Percentiles rank a stretch among this genome's conserved stretches.
phyloP scores from a whole-genome alignment of 1,140 invertebrate genomes.

The Bombus consobrinus region DNA sequence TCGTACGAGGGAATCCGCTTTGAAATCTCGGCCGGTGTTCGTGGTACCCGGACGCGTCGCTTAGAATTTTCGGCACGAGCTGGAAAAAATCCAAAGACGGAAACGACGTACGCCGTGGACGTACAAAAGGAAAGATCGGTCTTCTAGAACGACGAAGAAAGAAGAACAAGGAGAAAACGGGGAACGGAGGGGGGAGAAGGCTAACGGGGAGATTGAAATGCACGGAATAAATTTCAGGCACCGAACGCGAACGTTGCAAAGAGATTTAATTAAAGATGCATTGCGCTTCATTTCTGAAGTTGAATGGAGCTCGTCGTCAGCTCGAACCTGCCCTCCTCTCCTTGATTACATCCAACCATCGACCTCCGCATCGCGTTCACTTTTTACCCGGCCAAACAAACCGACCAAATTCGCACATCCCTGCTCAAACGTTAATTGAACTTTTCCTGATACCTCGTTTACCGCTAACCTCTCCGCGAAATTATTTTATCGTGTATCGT shows the following conservation, averaged over 20 bases:
- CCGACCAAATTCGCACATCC: background rate
- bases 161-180: background rate
- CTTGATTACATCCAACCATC: slow-evolving; percentile 64
- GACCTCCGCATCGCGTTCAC: slow-evolving; percentile 17
- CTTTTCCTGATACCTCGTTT: slow-evolving; percentile 27
- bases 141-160: background rate
- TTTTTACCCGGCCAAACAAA: slow-evolving; percentile 34
- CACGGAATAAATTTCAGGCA: slow-evolving; percentile 71
- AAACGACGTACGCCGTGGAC: slow-evolving; percentile 17
- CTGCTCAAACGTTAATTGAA: slow-evolving; percentile 49
- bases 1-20: slow-evolving; percentile 58
- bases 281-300: slow-evolving; percentile 72
- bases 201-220: slow-evolving; percentile 59
- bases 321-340: slow-evolving; percentile 48
- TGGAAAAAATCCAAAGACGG: slow-evolving; percentile 54
- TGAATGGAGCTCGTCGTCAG: slow-evolving; percentile 62
- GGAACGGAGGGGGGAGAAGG: background rate
- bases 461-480: background rate
- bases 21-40: slow-evolving; percentile 44
- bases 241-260: slow-evolving; percentile 41
- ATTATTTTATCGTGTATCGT: background rate
- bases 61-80: slow-evolving; percentile 52
- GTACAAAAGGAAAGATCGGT: background rate
- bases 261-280: slow-evolving; percentile 79
- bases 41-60: background rate